Evolutionary conservation across 2,888 invertebrate genomes (phyloP), one percentile per base, ranked within the genome.

Genomic region (Protodeltote pygarga): DNA sequence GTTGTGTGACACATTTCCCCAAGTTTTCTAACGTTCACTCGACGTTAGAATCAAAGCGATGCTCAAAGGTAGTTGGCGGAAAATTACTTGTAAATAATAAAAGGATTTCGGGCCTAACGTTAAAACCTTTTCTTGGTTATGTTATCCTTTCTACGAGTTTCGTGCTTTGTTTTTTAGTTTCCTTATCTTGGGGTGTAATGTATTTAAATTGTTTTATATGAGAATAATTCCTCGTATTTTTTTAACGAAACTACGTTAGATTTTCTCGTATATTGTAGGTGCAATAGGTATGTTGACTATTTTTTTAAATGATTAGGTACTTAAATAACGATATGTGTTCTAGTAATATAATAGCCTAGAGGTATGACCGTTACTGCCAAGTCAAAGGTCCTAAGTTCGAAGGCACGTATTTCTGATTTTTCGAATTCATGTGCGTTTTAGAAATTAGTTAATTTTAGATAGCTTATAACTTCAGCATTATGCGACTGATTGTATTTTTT

Each of bases 71-170:
- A 79, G 77, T 79, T 73, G 75, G 41, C 67, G 71, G 73, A 79
- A 75, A 81, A 81, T 79, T 64, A 67, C 73, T 73, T 77, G 79
- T 81, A 79, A 82, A 82, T 82, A 82, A 81, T 82, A 78, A 77
- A 80, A 66, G 65, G 71, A 68, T 71, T 72, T 70, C 32, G 53
- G 61, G 60, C 49, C 62, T 57, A 69, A 69, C 66, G 66, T 68
- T 64, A 53, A 71, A 63, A 54, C 66, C 64, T 71, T 77, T 71
- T 70, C 65, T 71, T 58, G 53, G 65, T 67, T 67, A 64, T 63
- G 59, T 71, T 69, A 65, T 72, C 61, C 50, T 67, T 75, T 71
- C 64, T 62, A 48, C 65, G 65, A 55, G 59, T 60, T 64, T 57
- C 65, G 73, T 71, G 72, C 37, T 51, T 52, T 55, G 65, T 67